Evolutionary conservation across 64 coral and sea anemone species (phyloP).

Genomic region (Montipora foliosa): DNA sequence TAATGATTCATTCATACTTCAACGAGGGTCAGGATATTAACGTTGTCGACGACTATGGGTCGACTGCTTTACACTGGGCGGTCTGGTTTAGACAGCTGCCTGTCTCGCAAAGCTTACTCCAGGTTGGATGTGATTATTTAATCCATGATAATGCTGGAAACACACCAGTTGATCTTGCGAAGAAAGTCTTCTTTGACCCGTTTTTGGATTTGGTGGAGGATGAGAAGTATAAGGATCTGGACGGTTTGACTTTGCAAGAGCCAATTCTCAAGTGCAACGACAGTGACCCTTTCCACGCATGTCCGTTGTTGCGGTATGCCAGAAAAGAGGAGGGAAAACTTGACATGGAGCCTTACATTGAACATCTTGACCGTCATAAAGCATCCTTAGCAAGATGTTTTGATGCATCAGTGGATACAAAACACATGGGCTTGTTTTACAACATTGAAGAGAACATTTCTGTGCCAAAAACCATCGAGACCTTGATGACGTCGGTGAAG

Average conservation of each 20-base stretch:
- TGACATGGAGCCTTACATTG: conserved; percentile 1
- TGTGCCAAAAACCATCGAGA: conserved; percentile 2
- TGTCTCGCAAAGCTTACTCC: conserved; percentile 24
- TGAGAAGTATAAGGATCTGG: conserved; percentile 34
- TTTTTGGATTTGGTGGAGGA: conserved; percentile 58
- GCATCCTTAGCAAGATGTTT: conserved; percentile 16
- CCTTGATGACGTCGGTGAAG: conserved; percentile 13
- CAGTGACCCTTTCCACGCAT: conserved; percentile 25
- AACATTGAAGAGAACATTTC: conserved; percentile 34
- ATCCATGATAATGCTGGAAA: conserved; percentile 23
- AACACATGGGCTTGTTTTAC: conserved; percentile 38
- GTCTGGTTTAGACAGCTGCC: not conserved
- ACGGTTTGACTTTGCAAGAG: conserved; percentile 34
- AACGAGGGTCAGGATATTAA: conserved; percentile 25
- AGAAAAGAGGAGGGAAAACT: conserved; percentile 21
- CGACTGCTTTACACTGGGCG: conserved; percentile 47
- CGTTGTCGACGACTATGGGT: conserved; percentile 11
- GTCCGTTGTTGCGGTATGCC: not conserved
- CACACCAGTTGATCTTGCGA: conserved; percentile 31
- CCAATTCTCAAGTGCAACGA: conserved; percentile 17
- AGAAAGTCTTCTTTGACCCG: not conserved
- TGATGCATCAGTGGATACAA: conserved; percentile 9
- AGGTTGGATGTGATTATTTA: conserved; percentile 8
- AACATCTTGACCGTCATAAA: conserved; percentile 15
- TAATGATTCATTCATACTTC: conserved; percentile 25